Evolutionary conservation across 2,113 vertebrate species (phyloP), one percentile per base, ranked within the genome.

Genomic region (Spea multiplicata): DNA sequence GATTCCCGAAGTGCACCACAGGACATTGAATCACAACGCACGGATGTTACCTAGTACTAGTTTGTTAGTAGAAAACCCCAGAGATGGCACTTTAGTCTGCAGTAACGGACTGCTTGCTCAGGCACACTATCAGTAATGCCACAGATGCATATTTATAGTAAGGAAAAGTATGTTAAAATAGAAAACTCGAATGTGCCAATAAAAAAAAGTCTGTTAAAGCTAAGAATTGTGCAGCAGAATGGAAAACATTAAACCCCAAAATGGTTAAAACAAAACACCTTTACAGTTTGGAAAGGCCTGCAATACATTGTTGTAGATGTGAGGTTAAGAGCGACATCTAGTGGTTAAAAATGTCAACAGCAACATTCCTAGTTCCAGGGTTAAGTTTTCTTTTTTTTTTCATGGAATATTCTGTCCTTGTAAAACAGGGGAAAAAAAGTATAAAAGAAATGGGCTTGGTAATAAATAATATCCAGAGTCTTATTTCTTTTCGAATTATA

Each of bases 11-110:
- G 49, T 47, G 48, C n/a, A 45, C 16, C 17, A 61, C 46, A 59
- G 30, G 53, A 59, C 65, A 49, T 55, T 44, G 61, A 44, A 16
- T 30, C 61, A 9, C 5, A 30, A 53, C 69, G 53, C 4, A 53
- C 69, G 3, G 67, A 66, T 13, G 52, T 48, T 67, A 65, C 71
- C 14, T 44, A 71, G 9, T 57, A n/a, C 4, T 47, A 16, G 14
- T 17, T 49, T 66, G 50, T 59, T 71, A 8, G 44, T 74, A 74
- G 8, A 80, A 72, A 80, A 73, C 49, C 55, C 68, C 14, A 55
- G 49, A 78, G 66, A 68, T 80, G 78, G 71, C 78, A 80, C 78
- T 74, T 74, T 62, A 73, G 64, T 74, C 71, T 68, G 78, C 78
- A 80, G 78, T 44, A 57, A 10, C 49, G 16, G 50, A 74, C 78